Base-by-base conservation (phyloP, 2,797 vertebrate species). In the Staurois parvus region DNA sequence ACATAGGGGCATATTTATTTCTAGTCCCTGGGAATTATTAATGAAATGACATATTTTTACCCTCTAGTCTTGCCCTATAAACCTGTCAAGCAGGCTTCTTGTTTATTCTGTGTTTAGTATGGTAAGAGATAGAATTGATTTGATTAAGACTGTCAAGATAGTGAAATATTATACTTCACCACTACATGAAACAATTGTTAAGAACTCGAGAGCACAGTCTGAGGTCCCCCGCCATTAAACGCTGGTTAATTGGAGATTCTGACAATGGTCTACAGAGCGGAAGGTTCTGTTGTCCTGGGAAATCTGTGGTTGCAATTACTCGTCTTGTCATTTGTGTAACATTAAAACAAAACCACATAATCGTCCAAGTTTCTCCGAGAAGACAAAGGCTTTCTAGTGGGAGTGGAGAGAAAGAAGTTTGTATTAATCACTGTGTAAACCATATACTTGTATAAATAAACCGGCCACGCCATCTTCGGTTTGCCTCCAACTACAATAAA, bases 71-170 rank as follows among this genome's bases (percentile, higher is more conserved):
- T 15, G 45, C 15, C 45, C 15, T 48, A 2, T 48, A 48, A 48
- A 15, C 45, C 45, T 48, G 45, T 48, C 45, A 48, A 48, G 13
- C 45, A 48, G 89, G 88, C 89, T 86, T 91, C 88, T 88, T 87
- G 45, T 48, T 48, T 48, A 48, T 67, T 67, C 28, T 67, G 64
- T 67, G 28, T n/a, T 29, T 17, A 69, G 30, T 69, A 69, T 21
- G 30, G 17, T 32, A 28, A 29, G 8, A 67, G n/a, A 69, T 69
- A 30, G 28, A 69, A 69, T 28, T 69, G 67, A 69, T 52, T 52
- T 52, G 17, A 52, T 52, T 19, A 52, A 3, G 42, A 45, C 42
- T 45, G 10, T 45, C 42, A 45, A 52, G 48, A 52, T 19, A 52
- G 48, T 52, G 48, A 52, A 52, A 52, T 52, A 52, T 17, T 52